phyloP scores from a whole-genome alignment of 1,140 invertebrate genomes.

The Heliconius melpomene region DNA sequence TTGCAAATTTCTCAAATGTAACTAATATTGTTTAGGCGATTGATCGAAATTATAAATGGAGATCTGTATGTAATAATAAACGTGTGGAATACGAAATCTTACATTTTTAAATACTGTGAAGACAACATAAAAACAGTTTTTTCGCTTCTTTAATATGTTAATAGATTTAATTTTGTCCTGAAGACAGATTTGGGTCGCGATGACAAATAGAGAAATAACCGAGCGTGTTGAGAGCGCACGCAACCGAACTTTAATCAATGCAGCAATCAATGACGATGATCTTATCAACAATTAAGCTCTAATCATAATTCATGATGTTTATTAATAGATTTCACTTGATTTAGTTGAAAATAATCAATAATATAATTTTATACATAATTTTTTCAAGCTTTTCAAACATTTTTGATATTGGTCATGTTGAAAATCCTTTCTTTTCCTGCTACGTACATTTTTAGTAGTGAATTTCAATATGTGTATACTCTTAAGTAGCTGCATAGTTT shows the following conservation, averaged over 20 bases:
- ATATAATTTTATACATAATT: neutral
- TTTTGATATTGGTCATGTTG: neutral
- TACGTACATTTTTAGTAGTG: neutral
- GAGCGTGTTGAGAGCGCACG: conserved; percentile 37
- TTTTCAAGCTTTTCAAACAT: neutral
- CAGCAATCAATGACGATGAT: neutral
- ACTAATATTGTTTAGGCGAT: too few species aligned
- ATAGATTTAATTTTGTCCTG: neutral
- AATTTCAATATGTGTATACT: neutral
- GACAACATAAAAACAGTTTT: neutral
- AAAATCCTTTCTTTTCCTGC: neutral
- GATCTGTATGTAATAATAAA: too few species aligned
- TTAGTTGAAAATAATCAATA: neutral
- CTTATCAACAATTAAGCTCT: neutral
- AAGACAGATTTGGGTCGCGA: conserved; percentile 47
- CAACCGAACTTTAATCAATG: conserved; percentile 31
- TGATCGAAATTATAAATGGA: too few species aligned
- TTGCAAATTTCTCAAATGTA: conserved; percentile 46
- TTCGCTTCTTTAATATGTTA: neutral
- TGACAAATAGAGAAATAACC: conserved; percentile 48
- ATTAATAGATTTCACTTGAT: neutral
- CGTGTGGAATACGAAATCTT: neutral
- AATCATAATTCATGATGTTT: neutral
- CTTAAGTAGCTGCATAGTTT: neutral
- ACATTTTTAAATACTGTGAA: neutral